These are phyloP conservation scores for Rana temporaria DNA, from an alignment of 2,113 vertebrate species.

Conservation along the genomic window DNA sequence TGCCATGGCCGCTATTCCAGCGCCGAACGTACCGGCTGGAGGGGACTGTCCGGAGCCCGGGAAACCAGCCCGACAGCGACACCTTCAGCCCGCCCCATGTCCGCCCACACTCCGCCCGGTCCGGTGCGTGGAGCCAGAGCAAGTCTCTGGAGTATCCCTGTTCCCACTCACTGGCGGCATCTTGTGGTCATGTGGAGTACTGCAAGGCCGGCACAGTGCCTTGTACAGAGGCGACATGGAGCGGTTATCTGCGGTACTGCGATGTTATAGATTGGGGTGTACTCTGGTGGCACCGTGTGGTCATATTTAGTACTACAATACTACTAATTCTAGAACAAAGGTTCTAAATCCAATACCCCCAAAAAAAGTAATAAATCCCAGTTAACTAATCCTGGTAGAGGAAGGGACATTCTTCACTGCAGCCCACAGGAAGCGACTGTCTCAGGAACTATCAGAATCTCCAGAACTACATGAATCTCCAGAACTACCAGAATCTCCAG, in stretches of 20 bases:
- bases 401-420: no score
- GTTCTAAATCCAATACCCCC: no score
- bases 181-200: background rate
- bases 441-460: no score
- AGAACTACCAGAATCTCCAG: no score
- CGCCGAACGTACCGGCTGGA: slow-evolving; percentile 36
- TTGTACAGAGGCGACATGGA: background rate
- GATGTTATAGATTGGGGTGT: no score
- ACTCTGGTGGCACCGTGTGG: background rate
- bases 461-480: no score
- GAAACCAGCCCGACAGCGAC: slow-evolving; percentile 25
- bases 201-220: background rate
- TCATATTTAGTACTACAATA: background rate
- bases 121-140: slow-evolving; percentile 7
- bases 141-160: background rate
- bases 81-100: slow-evolving; percentile 1
- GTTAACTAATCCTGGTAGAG: no score
- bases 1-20: slow-evolving; percentile 63
- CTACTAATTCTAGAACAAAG: background rate
- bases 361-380: no score
- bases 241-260: background rate
- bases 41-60: slow-evolving; percentile 38
- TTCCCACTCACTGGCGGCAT: background rate
- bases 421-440: no score
- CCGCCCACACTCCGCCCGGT: slow-evolving; percentile 8